These are phyloP conservation scores for Hemiscyllium ocellatum DNA, from an alignment of 2,113 vertebrate genomes.

Conservation along the genomic window DNA sequence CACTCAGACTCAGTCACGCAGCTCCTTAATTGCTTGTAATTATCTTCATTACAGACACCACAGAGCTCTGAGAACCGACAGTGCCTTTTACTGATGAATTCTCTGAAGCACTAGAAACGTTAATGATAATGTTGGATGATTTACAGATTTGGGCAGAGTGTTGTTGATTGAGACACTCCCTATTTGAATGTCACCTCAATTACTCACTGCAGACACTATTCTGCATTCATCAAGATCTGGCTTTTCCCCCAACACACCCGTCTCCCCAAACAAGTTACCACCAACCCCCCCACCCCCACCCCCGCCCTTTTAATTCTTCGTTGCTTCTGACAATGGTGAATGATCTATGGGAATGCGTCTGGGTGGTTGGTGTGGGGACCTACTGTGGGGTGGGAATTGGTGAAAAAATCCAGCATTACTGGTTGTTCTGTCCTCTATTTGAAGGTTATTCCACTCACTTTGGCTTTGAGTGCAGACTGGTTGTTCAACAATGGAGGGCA, in stretches of 20 bases:
- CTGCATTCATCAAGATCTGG: neutral
- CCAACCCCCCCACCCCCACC: neutral
- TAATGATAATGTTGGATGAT: neutral
- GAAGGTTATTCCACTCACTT: neutral
- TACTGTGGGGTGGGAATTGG: no score
- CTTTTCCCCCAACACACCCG: neutral
- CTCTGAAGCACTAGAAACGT: neutral
- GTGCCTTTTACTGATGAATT: neutral
- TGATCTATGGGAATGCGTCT: neutral
- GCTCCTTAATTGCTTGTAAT: neutral
- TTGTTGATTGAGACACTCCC: neutral
- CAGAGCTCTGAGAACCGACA: neutral
- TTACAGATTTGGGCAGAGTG: neutral
- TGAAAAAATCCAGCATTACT: neutral
- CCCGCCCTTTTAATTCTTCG: no score
- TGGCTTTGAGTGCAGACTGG: neutral
- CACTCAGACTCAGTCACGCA: neutral
- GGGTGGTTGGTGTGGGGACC: no score
- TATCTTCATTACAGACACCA: constrained; percentile 29
- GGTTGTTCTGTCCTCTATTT: neutral
- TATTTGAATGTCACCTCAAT: neutral
- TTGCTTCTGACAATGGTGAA: neutral
- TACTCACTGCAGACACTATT: neutral
- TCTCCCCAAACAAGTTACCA: no score
- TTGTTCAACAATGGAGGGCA: neutral